Evolutionary conservation across 2,113 vertebrate genomes (phyloP).

Genomic region (Urocitellus parryii): DNA sequence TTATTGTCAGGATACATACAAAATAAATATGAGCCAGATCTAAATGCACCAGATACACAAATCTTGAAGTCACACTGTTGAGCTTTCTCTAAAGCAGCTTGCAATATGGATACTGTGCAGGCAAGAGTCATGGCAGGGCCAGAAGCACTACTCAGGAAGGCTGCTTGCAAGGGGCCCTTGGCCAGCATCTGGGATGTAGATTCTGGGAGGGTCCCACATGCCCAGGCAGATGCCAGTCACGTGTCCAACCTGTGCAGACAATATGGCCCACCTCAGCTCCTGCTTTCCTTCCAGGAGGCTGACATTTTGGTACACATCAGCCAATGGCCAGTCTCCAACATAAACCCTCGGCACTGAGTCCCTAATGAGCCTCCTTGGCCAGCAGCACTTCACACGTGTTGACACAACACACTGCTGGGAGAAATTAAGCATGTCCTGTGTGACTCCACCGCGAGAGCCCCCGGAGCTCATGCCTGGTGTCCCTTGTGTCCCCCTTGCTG

Average conservation of each 20-base stretch:
- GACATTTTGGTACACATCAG: fast-evolving
- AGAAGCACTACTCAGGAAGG: neutral
- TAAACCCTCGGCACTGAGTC: too few species aligned
- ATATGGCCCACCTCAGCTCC: too few species aligned
- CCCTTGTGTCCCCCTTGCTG: too few species aligned
- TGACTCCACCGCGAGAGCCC: too few species aligned
- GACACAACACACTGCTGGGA: fast-evolving
- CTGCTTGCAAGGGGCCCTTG: neutral
- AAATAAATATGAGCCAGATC: neutral
- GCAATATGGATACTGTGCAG: too few species aligned
- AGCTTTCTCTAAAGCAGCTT: neutral
- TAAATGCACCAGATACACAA: neutral
- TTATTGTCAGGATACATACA: neutral
- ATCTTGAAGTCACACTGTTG: neutral
- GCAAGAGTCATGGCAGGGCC: fast-evolving
- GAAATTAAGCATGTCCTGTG: fast-evolving
- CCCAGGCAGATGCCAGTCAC: neutral
- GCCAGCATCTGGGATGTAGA: neutral
- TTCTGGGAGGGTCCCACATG: neutral
- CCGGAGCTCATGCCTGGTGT: neutral
- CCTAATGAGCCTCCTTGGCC: neutral
- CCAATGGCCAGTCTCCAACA: too few species aligned
- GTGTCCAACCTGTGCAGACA: neutral
- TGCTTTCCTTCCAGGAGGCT: neutral
- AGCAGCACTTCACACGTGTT: too few species aligned